Evolutionary conservation across 2,888 invertebrate genomes (phyloP).

Genomic region (Cerceris rybyensis): DNA sequence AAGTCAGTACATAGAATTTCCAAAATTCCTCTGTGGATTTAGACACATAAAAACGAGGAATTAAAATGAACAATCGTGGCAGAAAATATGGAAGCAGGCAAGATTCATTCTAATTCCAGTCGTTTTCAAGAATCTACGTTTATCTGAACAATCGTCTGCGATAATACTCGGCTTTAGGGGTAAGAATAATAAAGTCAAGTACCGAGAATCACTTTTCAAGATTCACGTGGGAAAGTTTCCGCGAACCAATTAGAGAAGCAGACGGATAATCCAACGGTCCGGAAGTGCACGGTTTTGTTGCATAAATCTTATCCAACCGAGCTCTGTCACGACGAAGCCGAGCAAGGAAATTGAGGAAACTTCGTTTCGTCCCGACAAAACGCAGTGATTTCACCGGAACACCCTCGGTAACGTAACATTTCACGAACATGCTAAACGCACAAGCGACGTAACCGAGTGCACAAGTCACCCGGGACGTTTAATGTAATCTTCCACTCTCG

Average conservation of each 20-base stretch:
- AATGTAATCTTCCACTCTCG: too few species aligned
- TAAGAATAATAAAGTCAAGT: slow-evolving; percentile 33
- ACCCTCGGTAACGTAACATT: too few species aligned
- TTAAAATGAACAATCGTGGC: too few species aligned
- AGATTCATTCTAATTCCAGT: not conserved
- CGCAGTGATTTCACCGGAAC: too few species aligned
- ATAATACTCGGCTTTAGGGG: not conserved
- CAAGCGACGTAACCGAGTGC: too few species aligned
- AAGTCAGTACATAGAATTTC: too few species aligned
- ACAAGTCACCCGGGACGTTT: too few species aligned
- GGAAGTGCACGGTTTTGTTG: not conserved
- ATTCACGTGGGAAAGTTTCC: slow-evolving; percentile 9
- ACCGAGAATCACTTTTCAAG: slow-evolving; percentile 27
- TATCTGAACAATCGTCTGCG: slow-evolving; percentile 16
- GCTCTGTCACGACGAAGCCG: not conserved
- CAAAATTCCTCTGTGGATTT: too few species aligned
- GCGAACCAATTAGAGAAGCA: slow-evolving; percentile 33
- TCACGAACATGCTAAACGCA: not conserved
- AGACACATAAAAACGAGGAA: too few species aligned
- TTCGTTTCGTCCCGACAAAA: not conserved
- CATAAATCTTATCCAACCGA: not conserved
- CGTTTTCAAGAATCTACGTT: slow-evolving; percentile 6
- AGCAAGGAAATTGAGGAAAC: not conserved
- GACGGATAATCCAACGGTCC: slow-evolving; percentile 5
- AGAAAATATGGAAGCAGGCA: too few species aligned